Base-by-base conservation (phyloP, 2,888 invertebrate species). In the Drosophila seclusa region DNA sequence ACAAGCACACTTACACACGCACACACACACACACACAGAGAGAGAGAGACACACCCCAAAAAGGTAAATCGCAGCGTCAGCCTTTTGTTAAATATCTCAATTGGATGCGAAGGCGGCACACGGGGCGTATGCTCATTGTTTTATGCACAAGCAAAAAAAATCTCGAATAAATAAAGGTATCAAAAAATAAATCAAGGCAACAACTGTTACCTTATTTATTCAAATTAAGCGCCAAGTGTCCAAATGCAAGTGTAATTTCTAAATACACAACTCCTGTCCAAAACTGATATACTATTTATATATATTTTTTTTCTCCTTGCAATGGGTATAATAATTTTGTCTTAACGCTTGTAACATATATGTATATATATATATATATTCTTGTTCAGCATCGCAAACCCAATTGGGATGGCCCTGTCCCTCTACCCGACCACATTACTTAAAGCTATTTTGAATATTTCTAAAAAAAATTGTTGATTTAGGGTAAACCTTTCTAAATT, bases 51-150 rank as follows among this genome's bases (percentile, higher is more conserved):
- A 21, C 45, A 24, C 27, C 34, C 32, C 29, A 31, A 74, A 72
- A 89, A 87, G 89, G 89, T 84, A 78, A 89, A 72, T 70, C 82
- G 67, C 67, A n/a, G 59, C 63, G 68, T 70, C 62, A 71, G 76
- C 84, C 84, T 73, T 89, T 89, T 89, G 89, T 89, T 89, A 89
- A 83, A 89, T 70, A 76, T 84, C 89, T 87, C 82, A 87, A 84
- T 84, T 89, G 82, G 24, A 82, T 71, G 82, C 75, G 64, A 68
- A 73, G 69, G 53, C 67, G 57, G 53, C 50, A 34, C 55, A 68
- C 65, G 62, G 60, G 66, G 66, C 78, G 80, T 78, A 80, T 78
- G 76, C 71, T 70, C 80, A 71, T 76, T 88, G 68, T 78, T 80
- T 75, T 76, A 76, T 78, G 67, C 63, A 66, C 40, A 38, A 66